Conservation (phyloP, 2,113 vertebrate genomes). For the Micromys minutus region DNA sequence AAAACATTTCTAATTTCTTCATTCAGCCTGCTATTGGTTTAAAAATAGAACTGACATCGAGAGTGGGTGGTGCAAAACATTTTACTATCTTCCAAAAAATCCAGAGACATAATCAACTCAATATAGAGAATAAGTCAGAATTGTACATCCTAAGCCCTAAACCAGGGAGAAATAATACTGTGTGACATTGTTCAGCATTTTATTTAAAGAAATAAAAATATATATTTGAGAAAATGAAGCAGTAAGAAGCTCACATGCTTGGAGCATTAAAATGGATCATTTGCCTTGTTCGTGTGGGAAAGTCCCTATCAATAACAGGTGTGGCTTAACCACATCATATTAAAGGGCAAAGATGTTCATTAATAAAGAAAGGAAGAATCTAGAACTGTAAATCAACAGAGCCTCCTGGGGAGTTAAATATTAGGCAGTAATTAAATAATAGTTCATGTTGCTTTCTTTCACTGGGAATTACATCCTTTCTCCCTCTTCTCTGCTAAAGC, state of each 20-base stretch:
- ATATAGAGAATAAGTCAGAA: conserved; percentile 46
- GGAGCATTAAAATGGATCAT: conserved; percentile 20
- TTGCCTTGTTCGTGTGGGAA: conserved; percentile 58
- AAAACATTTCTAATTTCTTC: conserved; percentile 18
- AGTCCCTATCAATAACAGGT: conserved; percentile 75
- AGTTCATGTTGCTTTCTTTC: conserved; percentile 88
- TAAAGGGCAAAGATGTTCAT: conserved; percentile 87
- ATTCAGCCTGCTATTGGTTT: not conserved
- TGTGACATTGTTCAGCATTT: not conserved
- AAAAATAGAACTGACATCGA: not conserved
- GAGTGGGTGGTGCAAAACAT: not conserved
- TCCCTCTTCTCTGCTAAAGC: conserved; percentile 87
- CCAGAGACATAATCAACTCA: conserved; percentile 47
- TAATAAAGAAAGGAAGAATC: conserved; percentile 87
- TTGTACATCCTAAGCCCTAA: conserved; percentile 9
- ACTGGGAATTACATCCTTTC: conserved; percentile 90
- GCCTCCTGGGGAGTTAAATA: conserved; percentile 84
- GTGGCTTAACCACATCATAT: conserved; percentile 45
- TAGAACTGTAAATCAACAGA: conserved; percentile 82
- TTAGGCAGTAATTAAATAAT: conserved; percentile 91
- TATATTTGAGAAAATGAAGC: conserved; percentile 73
- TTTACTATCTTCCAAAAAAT: conserved; percentile 55
- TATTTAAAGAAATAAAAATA: not conserved
- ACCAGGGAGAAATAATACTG: not conserved
- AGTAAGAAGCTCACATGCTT: conserved; percentile 61